Conservation (phyloP, 30 jellyfish, hydroid and myxozoan genomes). For the Hydractinia echinata region DNA sequence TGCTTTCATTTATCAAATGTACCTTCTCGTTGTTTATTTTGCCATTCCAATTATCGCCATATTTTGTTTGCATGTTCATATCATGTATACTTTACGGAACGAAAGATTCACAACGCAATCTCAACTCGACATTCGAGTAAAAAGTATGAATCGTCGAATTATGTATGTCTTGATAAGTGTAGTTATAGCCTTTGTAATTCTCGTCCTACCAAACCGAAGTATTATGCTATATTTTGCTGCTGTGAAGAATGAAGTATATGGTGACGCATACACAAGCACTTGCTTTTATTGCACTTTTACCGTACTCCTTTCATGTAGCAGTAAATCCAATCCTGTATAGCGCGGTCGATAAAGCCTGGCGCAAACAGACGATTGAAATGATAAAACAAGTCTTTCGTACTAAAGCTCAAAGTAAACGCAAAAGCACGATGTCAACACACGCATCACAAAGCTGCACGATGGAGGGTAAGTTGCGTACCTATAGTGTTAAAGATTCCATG, state of each 20-base stretch:
- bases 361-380: neutral
- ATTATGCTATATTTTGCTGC: neutral
- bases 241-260: neutral
- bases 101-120: neutral
- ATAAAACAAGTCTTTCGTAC: too few species aligned
- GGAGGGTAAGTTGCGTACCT: too few species aligned
- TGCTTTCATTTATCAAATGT: neutral
- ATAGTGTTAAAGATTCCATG: too few species aligned
- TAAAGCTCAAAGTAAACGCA: too few species aligned
- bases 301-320: slow-evolving; percentile 3
- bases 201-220: neutral
- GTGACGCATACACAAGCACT: neutral
- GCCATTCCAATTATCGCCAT: neutral
- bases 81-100: neutral
- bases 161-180: neutral
- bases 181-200: neutral
- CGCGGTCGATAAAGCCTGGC: neutral
- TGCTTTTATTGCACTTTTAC: neutral
- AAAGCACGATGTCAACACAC: too few species aligned
- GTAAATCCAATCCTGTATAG: neutral
- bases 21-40: slow-evolving; percentile 1
- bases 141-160: neutral
- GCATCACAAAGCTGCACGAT: too few species aligned
- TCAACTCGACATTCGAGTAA: neutral
- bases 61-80: neutral